A percentile compares a stretch with the other conserved stretches of the same genome.
Conservation (phyloP, 2,113 vertebrate species). For the Rhynchomys soricoides region DNA sequence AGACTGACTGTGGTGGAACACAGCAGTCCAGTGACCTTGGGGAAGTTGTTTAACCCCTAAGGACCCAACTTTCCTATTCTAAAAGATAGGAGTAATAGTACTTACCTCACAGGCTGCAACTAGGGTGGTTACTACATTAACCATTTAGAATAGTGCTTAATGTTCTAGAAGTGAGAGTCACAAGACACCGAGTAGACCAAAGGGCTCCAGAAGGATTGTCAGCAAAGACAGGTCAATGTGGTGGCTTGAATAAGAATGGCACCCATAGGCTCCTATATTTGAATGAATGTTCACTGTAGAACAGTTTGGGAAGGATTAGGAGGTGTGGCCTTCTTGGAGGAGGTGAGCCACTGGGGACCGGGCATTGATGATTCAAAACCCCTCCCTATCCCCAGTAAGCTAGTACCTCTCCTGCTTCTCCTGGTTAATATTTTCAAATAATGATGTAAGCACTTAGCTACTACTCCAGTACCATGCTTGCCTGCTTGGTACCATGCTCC, state of each 20-base stretch:
- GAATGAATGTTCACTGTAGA: background rate
- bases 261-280: background rate
- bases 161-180: background rate
- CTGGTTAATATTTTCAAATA: background rate
- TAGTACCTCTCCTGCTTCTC: background rate
- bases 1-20: background rate
- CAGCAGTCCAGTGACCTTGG: background rate
- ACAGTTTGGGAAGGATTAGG: background rate
- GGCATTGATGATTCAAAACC: background rate
- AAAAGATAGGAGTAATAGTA: background rate
- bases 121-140: background rate
- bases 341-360: background rate
- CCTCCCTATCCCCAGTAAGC: background rate
- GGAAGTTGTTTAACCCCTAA: background rate
- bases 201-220: background rate
- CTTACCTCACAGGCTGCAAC: background rate
- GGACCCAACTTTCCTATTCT: background rate
- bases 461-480: background rate
- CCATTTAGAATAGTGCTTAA: background rate
- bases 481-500: too few species aligned
- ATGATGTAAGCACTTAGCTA: background rate
- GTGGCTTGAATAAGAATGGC: background rate
- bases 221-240: constrained; percentile 14
- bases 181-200: background rate
- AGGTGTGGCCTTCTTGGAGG: background rate